These are phyloP conservation scores for Epinotia demarniana DNA, from an alignment of 2,888 invertebrate genomes.

Conservation along the genomic window DNA sequence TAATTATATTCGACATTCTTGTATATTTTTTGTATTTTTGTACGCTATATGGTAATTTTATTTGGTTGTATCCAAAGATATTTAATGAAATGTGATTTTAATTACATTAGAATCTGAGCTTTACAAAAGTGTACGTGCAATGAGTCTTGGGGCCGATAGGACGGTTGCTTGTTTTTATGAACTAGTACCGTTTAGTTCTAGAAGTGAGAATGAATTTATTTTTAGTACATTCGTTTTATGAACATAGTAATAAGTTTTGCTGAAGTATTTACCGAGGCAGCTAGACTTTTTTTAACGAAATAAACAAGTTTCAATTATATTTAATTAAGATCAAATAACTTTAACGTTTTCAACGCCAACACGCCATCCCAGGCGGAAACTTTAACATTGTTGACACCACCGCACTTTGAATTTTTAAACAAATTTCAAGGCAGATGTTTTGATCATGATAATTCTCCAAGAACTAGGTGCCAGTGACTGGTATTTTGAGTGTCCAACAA, in stretches of 20 bases:
- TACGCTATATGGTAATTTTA: constrained; percentile 78
- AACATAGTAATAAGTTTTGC: constrained; percentile 37
- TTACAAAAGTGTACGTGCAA: constrained; percentile 80
- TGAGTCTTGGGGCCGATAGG: constrained; percentile 64
- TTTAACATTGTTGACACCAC: not conserved
- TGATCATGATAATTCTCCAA: not conserved
- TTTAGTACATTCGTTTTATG: constrained; percentile 48
- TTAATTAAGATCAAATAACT: constrained; percentile 5
- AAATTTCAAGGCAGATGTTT: not conserved
- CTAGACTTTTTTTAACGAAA: constrained; percentile 25
- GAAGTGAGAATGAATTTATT: constrained; percentile 49
- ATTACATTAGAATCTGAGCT: constrained; percentile 77
- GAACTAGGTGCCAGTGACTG: not conserved
- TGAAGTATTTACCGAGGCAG: constrained; percentile 27
- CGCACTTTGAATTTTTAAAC: not conserved
- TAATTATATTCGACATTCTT: constrained; percentile 68
- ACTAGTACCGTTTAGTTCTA: constrained; percentile 53
- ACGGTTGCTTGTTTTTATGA: constrained; percentile 66
- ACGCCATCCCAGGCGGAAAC: not conserved
- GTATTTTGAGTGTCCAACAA: not conserved
- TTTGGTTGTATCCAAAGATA: constrained; percentile 84
- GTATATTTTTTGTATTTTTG: constrained; percentile 83
- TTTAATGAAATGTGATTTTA: constrained; percentile 82
- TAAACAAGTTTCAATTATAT: constrained; percentile 26
- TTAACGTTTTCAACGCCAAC: not conserved